Percentiles rank a stretch among this genome's conserved stretches.
Conservation (phyloP, 2,113 vertebrate species). For the Halcyon senegalensis region DNA sequence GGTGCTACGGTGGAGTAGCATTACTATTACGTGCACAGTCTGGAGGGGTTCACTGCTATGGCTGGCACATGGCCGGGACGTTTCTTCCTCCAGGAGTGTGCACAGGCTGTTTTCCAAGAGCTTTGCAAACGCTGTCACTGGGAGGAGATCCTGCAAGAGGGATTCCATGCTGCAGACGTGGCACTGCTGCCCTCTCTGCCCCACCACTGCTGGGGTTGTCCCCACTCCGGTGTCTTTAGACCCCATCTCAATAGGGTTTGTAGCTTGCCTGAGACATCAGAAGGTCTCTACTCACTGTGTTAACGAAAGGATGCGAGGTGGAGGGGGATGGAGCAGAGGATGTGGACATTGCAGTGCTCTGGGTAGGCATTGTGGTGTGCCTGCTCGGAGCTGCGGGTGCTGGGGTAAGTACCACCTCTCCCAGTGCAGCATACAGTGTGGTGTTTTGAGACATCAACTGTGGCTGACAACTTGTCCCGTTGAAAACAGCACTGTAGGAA, state of each 20-base stretch:
- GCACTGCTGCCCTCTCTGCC: not conserved
- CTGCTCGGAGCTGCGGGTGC: accelerated
- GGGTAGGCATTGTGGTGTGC: accelerated
- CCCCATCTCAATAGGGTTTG: not conserved
- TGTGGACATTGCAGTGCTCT: accelerated
- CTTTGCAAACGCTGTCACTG: accelerated
- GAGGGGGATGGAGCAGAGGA: not conserved
- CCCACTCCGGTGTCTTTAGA: not conserved
- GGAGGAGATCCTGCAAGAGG: not conserved
- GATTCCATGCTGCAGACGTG: accelerated
- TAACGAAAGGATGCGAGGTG: not conserved
- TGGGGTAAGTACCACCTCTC: not conserved
- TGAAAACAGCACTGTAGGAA: not conserved
- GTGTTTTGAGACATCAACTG: not conserved
- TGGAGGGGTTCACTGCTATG: not conserved
- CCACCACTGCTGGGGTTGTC: not conserved
- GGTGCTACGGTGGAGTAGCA: constrained; percentile 31
- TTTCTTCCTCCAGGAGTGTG: not conserved
- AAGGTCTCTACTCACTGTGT: not conserved
- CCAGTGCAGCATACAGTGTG: not conserved
- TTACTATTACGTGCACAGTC: not conserved
- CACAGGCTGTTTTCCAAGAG: not conserved
- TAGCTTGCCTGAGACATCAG: not conserved
- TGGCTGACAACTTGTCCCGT: constrained; percentile 7
- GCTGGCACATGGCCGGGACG: accelerated